Conservation (phyloP, 2,888 invertebrate genomes). For the Luperina nickerlii region DNA sequence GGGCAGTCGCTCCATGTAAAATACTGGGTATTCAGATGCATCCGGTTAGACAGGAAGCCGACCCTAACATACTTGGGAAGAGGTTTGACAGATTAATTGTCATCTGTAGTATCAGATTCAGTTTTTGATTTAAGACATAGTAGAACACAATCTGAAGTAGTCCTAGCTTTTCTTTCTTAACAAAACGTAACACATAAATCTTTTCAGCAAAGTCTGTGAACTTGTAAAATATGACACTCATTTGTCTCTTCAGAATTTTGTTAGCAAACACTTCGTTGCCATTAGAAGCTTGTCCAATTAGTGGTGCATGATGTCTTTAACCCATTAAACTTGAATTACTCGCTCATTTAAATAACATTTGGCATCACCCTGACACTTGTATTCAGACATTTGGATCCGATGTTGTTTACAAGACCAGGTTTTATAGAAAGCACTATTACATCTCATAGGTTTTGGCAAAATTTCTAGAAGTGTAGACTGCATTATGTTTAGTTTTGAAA, state of each 20-base stretch:
- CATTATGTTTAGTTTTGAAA: slow-evolving; percentile 29
- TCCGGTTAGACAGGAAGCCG: background rate
- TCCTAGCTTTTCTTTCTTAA: background rate
- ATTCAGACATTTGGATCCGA: slow-evolving; percentile 70
- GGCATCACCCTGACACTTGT: slow-evolving; percentile 72
- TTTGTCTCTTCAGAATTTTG: slow-evolving; percentile 16
- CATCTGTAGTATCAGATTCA: background rate
- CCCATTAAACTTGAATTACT: slow-evolving; percentile 63
- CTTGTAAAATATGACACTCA: background rate
- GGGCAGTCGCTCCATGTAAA: background rate
- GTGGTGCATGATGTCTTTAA: slow-evolving; percentile 51
- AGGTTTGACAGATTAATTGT: background rate
- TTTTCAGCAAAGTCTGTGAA: background rate
- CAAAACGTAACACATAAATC: background rate
- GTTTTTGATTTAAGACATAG: background rate
- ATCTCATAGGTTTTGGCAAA: slow-evolving; percentile 58
- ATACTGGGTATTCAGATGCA: background rate
- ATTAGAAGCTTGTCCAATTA: slow-evolving; percentile 47
- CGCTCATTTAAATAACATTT: slow-evolving; percentile 68
- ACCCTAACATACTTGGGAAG: background rate
- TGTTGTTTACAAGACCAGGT: slow-evolving; percentile 59
- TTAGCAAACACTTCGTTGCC: slow-evolving; percentile 7
- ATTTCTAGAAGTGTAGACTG: slow-evolving; percentile 25
- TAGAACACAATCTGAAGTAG: background rate
- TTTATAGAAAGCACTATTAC: slow-evolving; percentile 29